A percentile compares a stretch with the other conserved stretches of the same genome.
phyloP scores from a whole-genome alignment of 2,888 invertebrate species.

The Drosophila parthenogenetica region DNA sequence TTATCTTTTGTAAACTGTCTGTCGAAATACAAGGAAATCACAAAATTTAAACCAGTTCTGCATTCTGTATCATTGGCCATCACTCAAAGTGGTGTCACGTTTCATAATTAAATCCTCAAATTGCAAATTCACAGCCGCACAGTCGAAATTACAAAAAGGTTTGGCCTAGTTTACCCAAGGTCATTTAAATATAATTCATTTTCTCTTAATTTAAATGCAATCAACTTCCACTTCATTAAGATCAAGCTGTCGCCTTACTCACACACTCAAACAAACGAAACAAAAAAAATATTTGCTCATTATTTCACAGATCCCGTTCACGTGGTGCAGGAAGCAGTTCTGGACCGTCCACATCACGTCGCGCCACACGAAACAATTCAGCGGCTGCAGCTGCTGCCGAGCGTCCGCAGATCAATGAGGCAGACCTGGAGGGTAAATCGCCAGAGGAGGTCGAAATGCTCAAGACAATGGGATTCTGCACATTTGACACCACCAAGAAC shows the following conservation, averaged over 20 bases:
- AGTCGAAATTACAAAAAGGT: constrained; percentile 17
- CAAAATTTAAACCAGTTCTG: constrained; percentile 41
- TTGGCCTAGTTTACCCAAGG: constrained; percentile 59
- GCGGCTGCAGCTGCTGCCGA: constrained; percentile 83
- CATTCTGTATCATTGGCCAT: constrained; percentile 11
- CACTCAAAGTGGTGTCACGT: constrained; percentile 47
- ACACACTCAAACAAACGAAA: constrained; percentile 1
- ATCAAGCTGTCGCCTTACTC: constrained; percentile 22
- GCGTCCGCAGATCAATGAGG: constrained; percentile 90
- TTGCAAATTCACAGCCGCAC: constrained; percentile 21
- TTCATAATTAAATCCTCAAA: constrained; percentile 70
- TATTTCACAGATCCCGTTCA: constrained; percentile 78
- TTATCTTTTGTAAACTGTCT: constrained; percentile 67
- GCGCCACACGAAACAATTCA: constrained; percentile 68
- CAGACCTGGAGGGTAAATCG: constrained; percentile 95
- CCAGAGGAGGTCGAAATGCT: constrained; percentile 98
- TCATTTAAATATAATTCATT: constrained; percentile 5
- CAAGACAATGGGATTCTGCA: constrained; percentile 98
- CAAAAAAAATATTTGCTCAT: background rate
- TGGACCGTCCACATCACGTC: constrained; percentile 78
- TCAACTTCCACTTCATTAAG: constrained; percentile 63
- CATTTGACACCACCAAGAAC: constrained; percentile 98
- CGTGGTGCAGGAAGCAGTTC: constrained; percentile 72
- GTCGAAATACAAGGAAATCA: constrained; percentile 63
- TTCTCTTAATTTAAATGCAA: constrained; percentile 60